Base-by-base conservation (phyloP, 2,113 vertebrate genomes). In the Nothoprocta pentlandii region DNA sequence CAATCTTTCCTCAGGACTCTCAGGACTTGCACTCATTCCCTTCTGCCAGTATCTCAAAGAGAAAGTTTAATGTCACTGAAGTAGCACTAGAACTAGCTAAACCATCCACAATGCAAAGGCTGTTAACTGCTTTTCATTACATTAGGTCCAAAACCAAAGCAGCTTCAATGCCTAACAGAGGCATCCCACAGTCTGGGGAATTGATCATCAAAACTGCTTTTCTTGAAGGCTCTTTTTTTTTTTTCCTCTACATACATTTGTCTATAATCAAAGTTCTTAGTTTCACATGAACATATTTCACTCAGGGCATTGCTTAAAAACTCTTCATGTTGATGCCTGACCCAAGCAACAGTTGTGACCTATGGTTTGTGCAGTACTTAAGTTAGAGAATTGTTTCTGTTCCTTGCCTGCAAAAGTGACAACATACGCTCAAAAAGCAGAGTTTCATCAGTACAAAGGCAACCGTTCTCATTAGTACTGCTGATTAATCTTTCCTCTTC, bases 261-360 rank as follows among this genome's bases (percentile, higher is more conserved):
- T 12, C 51, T 58, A 12, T 10, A 36, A 44, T 62, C 20, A 41
- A 7, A 54, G 58, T 54, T 77, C n/a, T 82, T 12, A 13, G 42
- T 21, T 56, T 73, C 17, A 51, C 3, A 14, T 2, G 8, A 44
- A n/a, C 2, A 1, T 8, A 25, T 74, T 76, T 80, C 77, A 82
- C 64, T 16, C 46, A 66, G 70, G 8, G 20, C 41, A 23, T 4
- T 46, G 10, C 54, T 76, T 69, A 30, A 36, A 73, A 93, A 54
- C 32, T 36, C 49, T 59, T 25, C 30, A 15, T 41, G 36, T 0
- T 19, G 89, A 58, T 49, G 46, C 58, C 0, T 4, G 62, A 46
- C 58, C 2, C 0, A 59, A 78, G 42, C 2, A 1, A 16, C 80
- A 39, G 74, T 17, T 0, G 0, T 30, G 82, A 81, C 17, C 67